Percentiles rank a stretch among this genome's conserved stretches.
These are phyloP conservation scores for Scopus umbretta DNA, from an alignment of 2,113 vertebrate species.

Conservation along the genomic window DNA sequence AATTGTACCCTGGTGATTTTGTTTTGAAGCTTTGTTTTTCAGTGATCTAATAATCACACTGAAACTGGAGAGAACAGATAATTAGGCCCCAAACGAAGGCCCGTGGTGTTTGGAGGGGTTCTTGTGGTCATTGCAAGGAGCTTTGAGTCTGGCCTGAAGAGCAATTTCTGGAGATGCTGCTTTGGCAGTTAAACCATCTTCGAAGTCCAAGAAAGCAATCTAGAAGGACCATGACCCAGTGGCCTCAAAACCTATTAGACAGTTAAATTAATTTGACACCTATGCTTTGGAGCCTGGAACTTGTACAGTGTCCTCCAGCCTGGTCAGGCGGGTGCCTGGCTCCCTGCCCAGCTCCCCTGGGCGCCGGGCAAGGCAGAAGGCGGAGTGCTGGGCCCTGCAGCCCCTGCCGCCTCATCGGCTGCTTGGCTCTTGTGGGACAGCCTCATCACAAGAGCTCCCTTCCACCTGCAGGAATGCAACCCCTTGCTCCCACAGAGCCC, in stretches of 20 bases:
- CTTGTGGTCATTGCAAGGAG: background rate
- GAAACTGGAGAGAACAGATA: background rate
- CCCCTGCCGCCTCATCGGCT: background rate
- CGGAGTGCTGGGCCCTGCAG: accelerated
- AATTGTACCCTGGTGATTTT: background rate
- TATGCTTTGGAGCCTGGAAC: background rate
- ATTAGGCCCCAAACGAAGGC: background rate
- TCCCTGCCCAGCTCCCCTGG: background rate
- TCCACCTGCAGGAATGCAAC: background rate
- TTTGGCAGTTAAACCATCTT: background rate
- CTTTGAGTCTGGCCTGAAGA: background rate
- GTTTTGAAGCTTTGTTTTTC: background rate
- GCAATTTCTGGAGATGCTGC: background rate
- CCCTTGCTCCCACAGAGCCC: background rate
- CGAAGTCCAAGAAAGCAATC: background rate
- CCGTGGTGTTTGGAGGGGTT: background rate
- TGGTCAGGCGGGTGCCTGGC: background rate
- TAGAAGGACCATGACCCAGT: background rate
- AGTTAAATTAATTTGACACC: background rate
- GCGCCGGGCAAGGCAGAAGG: accelerated
- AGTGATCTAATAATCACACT: background rate
- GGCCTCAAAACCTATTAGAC: background rate
- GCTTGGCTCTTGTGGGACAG: background rate
- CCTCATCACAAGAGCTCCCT: background rate
- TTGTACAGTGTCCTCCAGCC: background rate